Base-by-base conservation (phyloP, 2,113 vertebrate species). In the Conger conger region DNA sequence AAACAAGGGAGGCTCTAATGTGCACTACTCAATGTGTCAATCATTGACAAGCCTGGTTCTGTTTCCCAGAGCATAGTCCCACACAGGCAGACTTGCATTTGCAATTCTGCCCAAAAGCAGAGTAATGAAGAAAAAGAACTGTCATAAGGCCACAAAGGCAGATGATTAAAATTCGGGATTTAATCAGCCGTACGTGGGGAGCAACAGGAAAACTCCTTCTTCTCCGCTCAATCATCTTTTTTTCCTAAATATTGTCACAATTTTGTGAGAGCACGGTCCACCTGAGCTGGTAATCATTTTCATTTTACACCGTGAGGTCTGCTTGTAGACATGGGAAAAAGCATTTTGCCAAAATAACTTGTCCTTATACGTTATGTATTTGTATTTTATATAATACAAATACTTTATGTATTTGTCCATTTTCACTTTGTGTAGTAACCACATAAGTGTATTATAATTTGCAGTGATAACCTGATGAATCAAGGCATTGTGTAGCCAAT, bases 101-200 rank as follows among this genome's bases (percentile, higher is more conserved):
- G 40, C 82, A 81, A 81, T 94, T 91, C 92, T 13, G n/a, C 73
- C 83, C 50, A 81, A 90, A 87, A 87, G 89, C 33, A 81, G 81
- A 88, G 87, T 83, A 86, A 82, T 84, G 53, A 84, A 27, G 18
- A 63, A 63, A 3, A 63, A 60, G 54, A 94, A 92, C 87, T 92
- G 87, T 87, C 87, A 89, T 79, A 15, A 83, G 88, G 23, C 35
- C 9, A 50, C 76, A 79, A 53, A 78, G 50, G 35, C 20, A 20
- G 76, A 40, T 57, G 76, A 79, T 84, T 84, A 84, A 79, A 84
- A 84, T 84, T 57, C 76, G 35, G 76, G 54, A 91, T 90, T 94
- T 92, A 93, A 94, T 93, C 90, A 93, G 87, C 90, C 88, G 63
- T 92, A 91, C 89, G 86, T 0, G 0, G 88, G 85, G 80, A 81